Conservation (phyloP, 2,888 invertebrate species). For the Anthophora plumipes region DNA sequence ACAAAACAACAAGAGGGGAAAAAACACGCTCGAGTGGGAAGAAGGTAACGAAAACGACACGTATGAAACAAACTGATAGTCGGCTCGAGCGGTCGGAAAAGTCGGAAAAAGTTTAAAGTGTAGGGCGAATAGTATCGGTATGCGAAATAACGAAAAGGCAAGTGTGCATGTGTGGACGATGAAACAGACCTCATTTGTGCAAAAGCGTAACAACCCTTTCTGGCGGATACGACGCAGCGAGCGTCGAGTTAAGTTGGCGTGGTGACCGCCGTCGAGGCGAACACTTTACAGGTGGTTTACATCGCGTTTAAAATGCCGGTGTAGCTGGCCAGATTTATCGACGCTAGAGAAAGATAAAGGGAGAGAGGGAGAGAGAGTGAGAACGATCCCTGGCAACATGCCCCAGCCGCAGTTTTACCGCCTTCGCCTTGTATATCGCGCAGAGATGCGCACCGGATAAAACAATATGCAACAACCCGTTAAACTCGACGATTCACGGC, state of each 20-base stretch:
- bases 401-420: conserved; percentile 58
- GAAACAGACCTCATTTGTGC: conserved; percentile 43
- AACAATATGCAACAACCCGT: conserved; percentile 62
- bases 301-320: conserved; percentile 66
- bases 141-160: conserved; percentile 22
- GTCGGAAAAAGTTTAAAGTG: no score
- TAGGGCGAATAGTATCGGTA: not conserved
- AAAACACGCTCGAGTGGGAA: not conserved
- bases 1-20: not conserved
- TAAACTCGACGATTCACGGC: conserved; percentile 57
- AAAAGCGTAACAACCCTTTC: conserved; percentile 42
- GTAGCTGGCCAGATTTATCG: conserved; percentile 67
- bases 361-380: not conserved
- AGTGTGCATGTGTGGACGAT: not conserved
- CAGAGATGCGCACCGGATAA: conserved; percentile 49
- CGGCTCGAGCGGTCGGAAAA: not conserved
- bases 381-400: conserved; percentile 63
- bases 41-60: conserved; percentile 35
- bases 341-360: conserved; percentile 28
- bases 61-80: conserved; percentile 36
- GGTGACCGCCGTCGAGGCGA: conserved; percentile 38
- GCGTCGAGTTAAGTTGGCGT: conserved; percentile 53
- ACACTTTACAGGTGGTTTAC: conserved; percentile 71
- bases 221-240: conserved; percentile 22
- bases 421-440: conserved; percentile 45